A percentile compares a stretch with the other conserved stretches of the same genome.
phyloP scores from a whole-genome alignment of 2,113 vertebrate genomes.

The Megaleporinus macrocephalus region DNA sequence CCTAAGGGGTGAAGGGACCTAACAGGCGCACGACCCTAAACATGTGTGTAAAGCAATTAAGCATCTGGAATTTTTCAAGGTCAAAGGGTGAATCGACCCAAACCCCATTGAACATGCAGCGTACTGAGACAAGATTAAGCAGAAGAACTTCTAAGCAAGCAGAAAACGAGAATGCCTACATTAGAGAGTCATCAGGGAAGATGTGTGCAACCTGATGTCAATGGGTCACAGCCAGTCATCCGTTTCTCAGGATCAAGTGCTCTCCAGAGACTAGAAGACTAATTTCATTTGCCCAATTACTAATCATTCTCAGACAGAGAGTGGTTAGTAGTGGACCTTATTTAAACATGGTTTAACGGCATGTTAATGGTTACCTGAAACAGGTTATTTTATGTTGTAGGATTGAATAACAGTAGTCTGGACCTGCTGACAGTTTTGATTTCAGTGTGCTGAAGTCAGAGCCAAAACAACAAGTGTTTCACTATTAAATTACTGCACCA shows the following conservation, averaged over 20 bases:
- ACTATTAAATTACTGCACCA: neutral
- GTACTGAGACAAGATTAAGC: neutral
- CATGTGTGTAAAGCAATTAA: too few relatives aligned
- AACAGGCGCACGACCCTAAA: too few relatives aligned
- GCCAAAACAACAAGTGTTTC: neutral
- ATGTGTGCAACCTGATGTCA: neutral
- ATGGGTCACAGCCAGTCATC: neutral
- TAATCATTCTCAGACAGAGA: too few relatives aligned
- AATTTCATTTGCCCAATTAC: neutral
- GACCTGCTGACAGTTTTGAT: too few relatives aligned
- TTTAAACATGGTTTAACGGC: neutral
- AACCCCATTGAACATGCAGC: neutral
- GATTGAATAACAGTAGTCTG: too few relatives aligned
- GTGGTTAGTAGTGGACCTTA: neutral
- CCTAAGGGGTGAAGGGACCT: too few relatives aligned
- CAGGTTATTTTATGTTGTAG: too few relatives aligned
- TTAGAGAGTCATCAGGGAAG: neutral
- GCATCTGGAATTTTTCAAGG: too few relatives aligned
- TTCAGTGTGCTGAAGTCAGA: too few relatives aligned
- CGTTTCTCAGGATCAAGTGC: neutral
- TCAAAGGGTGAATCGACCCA: neutral
- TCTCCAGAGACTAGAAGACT: too few relatives aligned
- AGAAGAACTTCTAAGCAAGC: neutral
- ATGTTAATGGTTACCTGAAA: too few relatives aligned
- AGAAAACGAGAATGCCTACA: neutral